Percentiles rank a stretch among this genome's conserved stretches.
Evolutionary conservation across 2,888 invertebrate species (phyloP).

Genomic region (Gymnoscelis rufifasciata): DNA sequence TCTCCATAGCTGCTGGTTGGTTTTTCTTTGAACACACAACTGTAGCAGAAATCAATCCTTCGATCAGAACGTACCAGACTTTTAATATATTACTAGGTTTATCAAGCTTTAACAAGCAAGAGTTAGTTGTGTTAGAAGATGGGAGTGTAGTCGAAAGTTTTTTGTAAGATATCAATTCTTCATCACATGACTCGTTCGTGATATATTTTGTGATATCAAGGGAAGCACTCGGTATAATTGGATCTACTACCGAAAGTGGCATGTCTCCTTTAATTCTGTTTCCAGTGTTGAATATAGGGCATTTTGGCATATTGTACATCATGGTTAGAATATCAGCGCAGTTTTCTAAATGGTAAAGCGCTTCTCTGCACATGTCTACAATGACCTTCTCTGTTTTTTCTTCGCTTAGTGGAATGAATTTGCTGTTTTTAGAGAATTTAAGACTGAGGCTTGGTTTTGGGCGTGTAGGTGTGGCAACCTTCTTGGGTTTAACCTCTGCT

Average conservation of each 20-base stretch:
- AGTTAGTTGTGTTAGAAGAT: slow-evolving; percentile 68
- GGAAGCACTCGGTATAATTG: slow-evolving; percentile 86
- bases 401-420: slow-evolving; percentile 68
- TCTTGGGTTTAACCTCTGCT: slow-evolving; percentile 66
- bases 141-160: slow-evolving; percentile 77
- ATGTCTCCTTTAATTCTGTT: slow-evolving; percentile 89
- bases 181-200: slow-evolving; percentile 82
- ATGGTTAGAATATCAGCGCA: slow-evolving; percentile 92
- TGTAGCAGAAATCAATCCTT: slow-evolving; percentile 89
- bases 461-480: slow-evolving; percentile 47
- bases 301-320: slow-evolving; percentile 97
- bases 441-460: slow-evolving; percentile 61
- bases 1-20: slow-evolving; percentile 92
- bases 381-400: slow-evolving; percentile 72
- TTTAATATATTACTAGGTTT: slow-evolving; percentile 90
- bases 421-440: slow-evolving; percentile 70
- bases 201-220: slow-evolving; percentile 85
- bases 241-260: slow-evolving; percentile 89
- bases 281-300: slow-evolving; percentile 94
- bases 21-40: slow-evolving; percentile 93
- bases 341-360: slow-evolving; percentile 89
- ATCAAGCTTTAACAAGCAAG: slow-evolving; percentile 83
- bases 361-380: slow-evolving; percentile 85
- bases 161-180: slow-evolving; percentile 83
- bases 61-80: slow-evolving; percentile 93